These are phyloP conservation scores for Papilio dardanus DNA, from an alignment of 1,140 invertebrate species.

Conservation along the genomic window DNA sequence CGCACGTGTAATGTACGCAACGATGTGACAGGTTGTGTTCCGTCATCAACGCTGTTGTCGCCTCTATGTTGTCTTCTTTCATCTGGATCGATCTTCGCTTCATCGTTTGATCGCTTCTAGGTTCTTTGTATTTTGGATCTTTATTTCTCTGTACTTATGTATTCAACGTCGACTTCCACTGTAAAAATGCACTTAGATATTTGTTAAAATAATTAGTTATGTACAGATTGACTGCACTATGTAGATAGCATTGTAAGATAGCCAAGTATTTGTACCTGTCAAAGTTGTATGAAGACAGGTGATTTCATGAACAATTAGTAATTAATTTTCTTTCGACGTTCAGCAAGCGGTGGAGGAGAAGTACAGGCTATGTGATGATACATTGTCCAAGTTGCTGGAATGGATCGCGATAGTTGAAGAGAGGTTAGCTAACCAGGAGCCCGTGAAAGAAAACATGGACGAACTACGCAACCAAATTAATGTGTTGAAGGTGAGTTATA, in stretches of 20 bases:
- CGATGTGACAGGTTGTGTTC: constrained; percentile 67
- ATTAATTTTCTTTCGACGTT: constrained; percentile 62
- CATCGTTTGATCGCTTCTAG: constrained; percentile 39
- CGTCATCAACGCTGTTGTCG: constrained; percentile 68
- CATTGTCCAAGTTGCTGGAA: constrained; percentile 91
- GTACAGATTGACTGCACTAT: constrained; percentile 43
- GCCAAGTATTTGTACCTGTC: constrained; percentile 44
- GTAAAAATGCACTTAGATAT: constrained; percentile 46
- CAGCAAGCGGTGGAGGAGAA: constrained; percentile 97
- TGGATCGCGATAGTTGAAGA: constrained; percentile 95
- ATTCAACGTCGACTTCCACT: constrained; percentile 38
- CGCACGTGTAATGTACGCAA: constrained; percentile 66
- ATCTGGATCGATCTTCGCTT: constrained; percentile 40
- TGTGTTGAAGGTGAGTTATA: constrained; percentile 87
- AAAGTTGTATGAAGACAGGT: background rate
- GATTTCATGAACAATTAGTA: constrained; percentile 37
- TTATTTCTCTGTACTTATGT: background rate
- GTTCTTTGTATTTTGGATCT: constrained; percentile 1
- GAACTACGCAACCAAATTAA: constrained; percentile 95
- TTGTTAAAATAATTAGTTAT: constrained; percentile 31
- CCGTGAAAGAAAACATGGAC: constrained; percentile 93
- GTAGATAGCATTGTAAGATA: constrained; percentile 43
- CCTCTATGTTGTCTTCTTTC: constrained; percentile 58
- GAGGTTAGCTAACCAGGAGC: constrained; percentile 93
- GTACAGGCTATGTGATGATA: constrained; percentile 94